Evolutionary conservation across 2,888 invertebrate species (phyloP), one percentile per base, ranked within the genome.

Genomic region (Ophion ventricosus): DNA sequence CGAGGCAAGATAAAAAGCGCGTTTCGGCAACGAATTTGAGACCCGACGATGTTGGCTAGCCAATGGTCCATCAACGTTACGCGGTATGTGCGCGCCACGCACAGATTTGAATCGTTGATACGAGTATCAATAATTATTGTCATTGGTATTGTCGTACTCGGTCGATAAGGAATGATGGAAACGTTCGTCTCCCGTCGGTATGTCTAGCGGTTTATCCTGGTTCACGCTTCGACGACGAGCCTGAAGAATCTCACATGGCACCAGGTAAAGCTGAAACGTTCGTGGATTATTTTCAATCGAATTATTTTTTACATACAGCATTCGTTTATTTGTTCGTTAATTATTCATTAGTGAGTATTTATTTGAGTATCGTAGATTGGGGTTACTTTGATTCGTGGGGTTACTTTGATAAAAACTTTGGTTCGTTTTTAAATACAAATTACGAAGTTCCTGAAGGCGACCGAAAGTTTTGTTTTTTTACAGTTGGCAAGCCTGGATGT

Each of bases 221-320:
- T 83, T 82, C 20, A 40, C 49, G 14, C 54, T 75, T 57, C 69
- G 74, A 56, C 83, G 76, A 26, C 78, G 80, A 76, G 81, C 83
- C 25, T 77, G 84, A 69, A 89, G 79, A 1, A 89, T 64, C 8
- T 88, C 89, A 59, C 90, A 89, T 25, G 89, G 88, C 8, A 89
- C 85, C 75, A 88, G 80, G 63, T 86, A 87, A 1, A 87, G 61
- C 88, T 88, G 74, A 43, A 86, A 84, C n/a, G 77, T 57, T 43
- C 23, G 17, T 1, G 26, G 49, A 25, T 4, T 10, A 14, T 73
- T 43, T 5, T 67, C 2, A 26, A 56, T 70, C 4, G 0, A 54
- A 26, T 69, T 26, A 0, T 29, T 74, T 40, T 20, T 54, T 29
- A 8, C 0, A 2, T 20, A 20, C 10, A 5, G 4, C 10, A 1